phyloP scores from a whole-genome alignment of 2,797 vertebrate genomes.

The Sylvilagus floridanus region DNA sequence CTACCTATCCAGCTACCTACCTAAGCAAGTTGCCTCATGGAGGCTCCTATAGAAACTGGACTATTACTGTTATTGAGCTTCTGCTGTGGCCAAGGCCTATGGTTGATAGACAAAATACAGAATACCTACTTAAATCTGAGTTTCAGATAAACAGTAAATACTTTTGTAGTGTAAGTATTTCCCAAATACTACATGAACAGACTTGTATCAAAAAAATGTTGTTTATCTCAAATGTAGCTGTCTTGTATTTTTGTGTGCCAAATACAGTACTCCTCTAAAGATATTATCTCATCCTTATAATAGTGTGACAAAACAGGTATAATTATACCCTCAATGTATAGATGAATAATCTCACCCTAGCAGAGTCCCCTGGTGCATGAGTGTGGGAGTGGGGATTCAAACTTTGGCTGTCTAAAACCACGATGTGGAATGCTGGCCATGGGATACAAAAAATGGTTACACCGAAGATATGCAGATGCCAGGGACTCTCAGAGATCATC shows the following conservation, averaged over 20 bases:
- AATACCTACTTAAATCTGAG: not conserved
- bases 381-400: not conserved
- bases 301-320: not conserved
- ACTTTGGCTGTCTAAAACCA: not conserved
- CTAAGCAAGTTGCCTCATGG: not conserved
- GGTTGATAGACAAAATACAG: conserved; percentile 22
- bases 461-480: not conserved
- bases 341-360: not conserved
- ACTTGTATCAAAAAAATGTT: not conserved
- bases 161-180: not conserved
- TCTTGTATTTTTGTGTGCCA: not conserved
- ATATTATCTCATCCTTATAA: not conserved
- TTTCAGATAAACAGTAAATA: conserved; percentile 29
- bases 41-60: not conserved
- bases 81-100: not conserved
- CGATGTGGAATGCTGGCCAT: not conserved
- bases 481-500: not conserved
- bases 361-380: not conserved
- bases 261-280: not conserved
- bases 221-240: not conserved
- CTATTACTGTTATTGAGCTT: not conserved
- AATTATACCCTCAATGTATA: not conserved
- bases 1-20: not conserved
- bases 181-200: not conserved
- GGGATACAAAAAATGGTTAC: not conserved